Conservation (phyloP, 2,888 invertebrate genomes). For the Thyatira batis region DNA sequence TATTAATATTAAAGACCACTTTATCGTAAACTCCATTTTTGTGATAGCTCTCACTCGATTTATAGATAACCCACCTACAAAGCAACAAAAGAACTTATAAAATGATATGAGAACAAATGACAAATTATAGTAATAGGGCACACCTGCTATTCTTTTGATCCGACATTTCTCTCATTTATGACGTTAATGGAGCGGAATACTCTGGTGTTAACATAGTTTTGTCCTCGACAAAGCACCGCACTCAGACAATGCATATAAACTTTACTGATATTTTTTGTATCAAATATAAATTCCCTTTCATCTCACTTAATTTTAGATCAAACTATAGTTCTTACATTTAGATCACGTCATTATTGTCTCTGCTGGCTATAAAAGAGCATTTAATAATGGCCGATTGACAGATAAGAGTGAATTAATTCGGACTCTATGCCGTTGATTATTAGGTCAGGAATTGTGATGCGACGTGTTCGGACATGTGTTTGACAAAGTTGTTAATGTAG, state of each 20-base stretch:
- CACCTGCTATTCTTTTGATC: slow-evolving; percentile 82
- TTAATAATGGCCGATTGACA: slow-evolving; percentile 41
- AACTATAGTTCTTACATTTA: slow-evolving; percentile 79
- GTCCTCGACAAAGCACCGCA: slow-evolving; percentile 70
- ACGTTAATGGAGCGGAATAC: slow-evolving; percentile 78
- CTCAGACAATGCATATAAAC: slow-evolving; percentile 69
- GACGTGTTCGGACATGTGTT: slow-evolving; percentile 34
- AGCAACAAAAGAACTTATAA: slow-evolving; percentile 59
- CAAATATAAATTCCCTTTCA: slow-evolving; percentile 76
- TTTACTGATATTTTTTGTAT: slow-evolving; percentile 79
- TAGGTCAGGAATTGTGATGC: slow-evolving; percentile 29
- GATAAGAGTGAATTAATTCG: slow-evolving; percentile 22
- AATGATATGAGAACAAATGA: slow-evolving; percentile 69
- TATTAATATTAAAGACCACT: not conserved
- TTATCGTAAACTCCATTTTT: slow-evolving; percentile 18
- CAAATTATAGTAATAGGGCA: slow-evolving; percentile 78
- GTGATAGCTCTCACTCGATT: slow-evolving; percentile 44
- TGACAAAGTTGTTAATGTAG: slow-evolving; percentile 51
- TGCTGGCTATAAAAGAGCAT: slow-evolving; percentile 44
- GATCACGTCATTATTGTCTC: slow-evolving; percentile 78
- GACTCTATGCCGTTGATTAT: slow-evolving; percentile 37
- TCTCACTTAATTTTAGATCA: slow-evolving; percentile 79
- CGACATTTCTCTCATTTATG: slow-evolving; percentile 81
- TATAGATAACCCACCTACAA: slow-evolving; percentile 51
- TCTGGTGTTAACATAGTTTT: slow-evolving; percentile 72